Conservation (phyloP, 2,113 vertebrate genomes). For the Cephalopholis sonnerati region DNA sequence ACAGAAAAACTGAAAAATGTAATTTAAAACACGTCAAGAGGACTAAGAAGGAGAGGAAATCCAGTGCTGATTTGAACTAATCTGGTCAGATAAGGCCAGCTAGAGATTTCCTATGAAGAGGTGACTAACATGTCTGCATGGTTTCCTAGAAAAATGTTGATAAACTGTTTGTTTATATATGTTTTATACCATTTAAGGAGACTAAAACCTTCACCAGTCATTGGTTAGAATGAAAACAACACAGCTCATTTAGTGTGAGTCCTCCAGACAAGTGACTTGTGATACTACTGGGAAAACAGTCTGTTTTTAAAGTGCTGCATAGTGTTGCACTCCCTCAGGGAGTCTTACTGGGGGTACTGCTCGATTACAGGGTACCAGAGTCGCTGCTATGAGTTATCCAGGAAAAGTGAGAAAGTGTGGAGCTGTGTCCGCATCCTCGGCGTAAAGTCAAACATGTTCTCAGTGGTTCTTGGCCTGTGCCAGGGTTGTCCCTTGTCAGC, state of each 20-base stretch:
- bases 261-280: not conserved
- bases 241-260: not conserved
- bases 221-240: not conserved
- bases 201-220: not conserved
- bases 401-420: no score
- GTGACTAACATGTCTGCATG: not conserved
- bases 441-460: no score
- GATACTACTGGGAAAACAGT: no score
- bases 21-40: not conserved
- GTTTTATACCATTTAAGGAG: not conserved
- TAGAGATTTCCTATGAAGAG: not conserved
- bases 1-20: no score
- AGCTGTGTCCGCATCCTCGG: no score
- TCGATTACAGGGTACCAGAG: no score
- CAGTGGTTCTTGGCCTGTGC: no score
- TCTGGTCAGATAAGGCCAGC: not conserved
- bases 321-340: no score
- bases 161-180: not conserved
- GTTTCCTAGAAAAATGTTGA: not conserved
- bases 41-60: not conserved
- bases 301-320: no score
- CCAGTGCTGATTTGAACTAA: not conserved
- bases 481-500: no score
- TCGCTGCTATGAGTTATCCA: no score
- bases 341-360: no score